phyloP scores from a whole-genome alignment of 2,113 vertebrate species.

The Ceyx melanurus region DNA sequence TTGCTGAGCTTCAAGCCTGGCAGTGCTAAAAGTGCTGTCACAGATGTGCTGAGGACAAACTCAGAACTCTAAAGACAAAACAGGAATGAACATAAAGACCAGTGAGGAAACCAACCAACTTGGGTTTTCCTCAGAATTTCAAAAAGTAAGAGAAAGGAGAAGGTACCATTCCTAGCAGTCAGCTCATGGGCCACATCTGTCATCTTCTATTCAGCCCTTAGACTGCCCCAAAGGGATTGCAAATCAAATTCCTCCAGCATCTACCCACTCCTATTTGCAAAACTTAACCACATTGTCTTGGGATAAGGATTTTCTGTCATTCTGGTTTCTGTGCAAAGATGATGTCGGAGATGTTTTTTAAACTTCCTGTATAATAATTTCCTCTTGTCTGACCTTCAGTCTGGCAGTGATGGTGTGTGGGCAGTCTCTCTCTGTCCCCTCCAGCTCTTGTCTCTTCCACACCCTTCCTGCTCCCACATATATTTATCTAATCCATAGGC shows the following conservation, averaged over 20 bases:
- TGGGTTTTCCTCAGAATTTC: background rate
- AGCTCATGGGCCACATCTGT: background rate
- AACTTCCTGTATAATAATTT: conserved; percentile 34
- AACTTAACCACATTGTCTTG: background rate
- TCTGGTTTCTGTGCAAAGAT: background rate
- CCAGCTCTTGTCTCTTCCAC: background rate
- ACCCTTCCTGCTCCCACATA: rapidly evolving
- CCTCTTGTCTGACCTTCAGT: background rate
- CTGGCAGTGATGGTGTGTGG: background rate
- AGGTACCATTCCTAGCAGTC: background rate
- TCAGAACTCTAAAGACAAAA: background rate
- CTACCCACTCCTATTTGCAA: background rate
- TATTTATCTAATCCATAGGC: background rate
- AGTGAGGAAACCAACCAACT: background rate
- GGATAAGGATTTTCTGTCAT: background rate
- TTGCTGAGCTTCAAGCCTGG: background rate
- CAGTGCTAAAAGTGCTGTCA: background rate
- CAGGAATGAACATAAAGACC: background rate
- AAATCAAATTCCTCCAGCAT: background rate
- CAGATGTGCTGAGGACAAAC: background rate
- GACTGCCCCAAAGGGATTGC: background rate
- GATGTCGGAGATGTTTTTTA: conserved; percentile 10
- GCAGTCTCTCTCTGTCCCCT: background rate
- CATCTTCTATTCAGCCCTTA: conserved; percentile 28
- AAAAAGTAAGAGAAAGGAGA: background rate